phyloP scores from a whole-genome alignment of 2,113 vertebrate genomes.

The Boulengeromyrus knoepffleri region DNA sequence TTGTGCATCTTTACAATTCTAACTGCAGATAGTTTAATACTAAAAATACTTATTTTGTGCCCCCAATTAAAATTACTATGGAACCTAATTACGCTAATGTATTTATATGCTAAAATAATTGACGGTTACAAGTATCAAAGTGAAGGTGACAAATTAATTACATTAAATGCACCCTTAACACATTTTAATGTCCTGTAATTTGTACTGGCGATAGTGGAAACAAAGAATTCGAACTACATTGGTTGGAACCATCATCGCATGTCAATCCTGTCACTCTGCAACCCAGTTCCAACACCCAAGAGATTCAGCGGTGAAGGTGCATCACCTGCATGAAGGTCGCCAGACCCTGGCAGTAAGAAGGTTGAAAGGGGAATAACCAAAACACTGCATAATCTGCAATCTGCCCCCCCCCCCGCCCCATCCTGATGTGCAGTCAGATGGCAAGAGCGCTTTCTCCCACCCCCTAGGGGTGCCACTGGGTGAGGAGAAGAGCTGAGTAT shows the following conservation, averaged over 20 bases:
- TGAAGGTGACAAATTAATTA: neutral
- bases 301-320: neutral
- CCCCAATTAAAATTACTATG: neutral
- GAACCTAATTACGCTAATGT: neutral
- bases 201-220: neutral
- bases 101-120: neutral
- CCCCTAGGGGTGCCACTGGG: neutral
- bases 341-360: neutral
- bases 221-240: neutral
- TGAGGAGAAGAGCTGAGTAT: constrained; percentile 32
- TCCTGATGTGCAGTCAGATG: constrained; percentile 13
- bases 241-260: neutral
- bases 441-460: neutral
- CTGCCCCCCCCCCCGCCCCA: neutral
- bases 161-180: neutral
- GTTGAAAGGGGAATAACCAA: neutral
- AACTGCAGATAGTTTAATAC: neutral
- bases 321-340: neutral
- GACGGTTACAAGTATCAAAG: neutral
- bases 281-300: neutral
- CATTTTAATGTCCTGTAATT: neutral
- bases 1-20: neutral
- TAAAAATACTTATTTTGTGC: neutral
- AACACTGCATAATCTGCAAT: neutral
- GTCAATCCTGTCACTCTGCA: neutral